Evolutionary conservation across 2,888 invertebrate species (phyloP).

Genomic region (Drosophila greeni): DNA sequence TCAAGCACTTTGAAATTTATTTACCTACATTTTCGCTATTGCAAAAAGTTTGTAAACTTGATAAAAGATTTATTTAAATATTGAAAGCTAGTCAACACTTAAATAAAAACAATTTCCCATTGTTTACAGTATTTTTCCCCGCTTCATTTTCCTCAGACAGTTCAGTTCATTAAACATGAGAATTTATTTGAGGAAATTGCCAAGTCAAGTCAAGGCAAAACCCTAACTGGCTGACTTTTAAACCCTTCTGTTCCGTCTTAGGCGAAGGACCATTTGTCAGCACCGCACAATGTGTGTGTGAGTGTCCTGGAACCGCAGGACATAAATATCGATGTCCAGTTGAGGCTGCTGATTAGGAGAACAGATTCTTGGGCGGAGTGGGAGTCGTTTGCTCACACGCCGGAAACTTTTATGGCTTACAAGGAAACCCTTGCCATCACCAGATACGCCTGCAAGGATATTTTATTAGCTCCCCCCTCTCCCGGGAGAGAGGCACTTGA

Average conservation of each 20-base stretch:
- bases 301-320: constrained; percentile 20
- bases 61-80: not conserved
- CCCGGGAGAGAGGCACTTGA: constrained; percentile 17
- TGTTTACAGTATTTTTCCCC: not conserved
- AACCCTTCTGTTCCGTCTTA: constrained; percentile 5
- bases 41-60: constrained; percentile 6
- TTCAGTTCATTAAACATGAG: constrained; percentile 30
- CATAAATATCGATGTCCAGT: constrained; percentile 65
- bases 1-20: constrained; percentile 10
- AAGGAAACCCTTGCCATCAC: constrained; percentile 14
- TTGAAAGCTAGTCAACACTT: not conserved
- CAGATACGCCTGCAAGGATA: constrained; percentile 28
- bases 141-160: not conserved
- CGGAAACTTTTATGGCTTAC: constrained; percentile 55
- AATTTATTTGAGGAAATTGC: constrained; percentile 22
- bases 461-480: constrained; percentile 47
- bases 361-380: constrained; percentile 4
- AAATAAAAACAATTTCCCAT: not conserved
- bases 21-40: not conserved
- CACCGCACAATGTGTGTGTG: constrained; percentile 47
- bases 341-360: constrained; percentile 54
- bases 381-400: constrained; percentile 15
- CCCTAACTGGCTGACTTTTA: constrained; percentile 15
- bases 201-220: constrained; percentile 20
- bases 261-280: constrained; percentile 42